Evolutionary conservation across 2,797 vertebrate species (phyloP).

Genomic region (Characodon lateralis): DNA sequence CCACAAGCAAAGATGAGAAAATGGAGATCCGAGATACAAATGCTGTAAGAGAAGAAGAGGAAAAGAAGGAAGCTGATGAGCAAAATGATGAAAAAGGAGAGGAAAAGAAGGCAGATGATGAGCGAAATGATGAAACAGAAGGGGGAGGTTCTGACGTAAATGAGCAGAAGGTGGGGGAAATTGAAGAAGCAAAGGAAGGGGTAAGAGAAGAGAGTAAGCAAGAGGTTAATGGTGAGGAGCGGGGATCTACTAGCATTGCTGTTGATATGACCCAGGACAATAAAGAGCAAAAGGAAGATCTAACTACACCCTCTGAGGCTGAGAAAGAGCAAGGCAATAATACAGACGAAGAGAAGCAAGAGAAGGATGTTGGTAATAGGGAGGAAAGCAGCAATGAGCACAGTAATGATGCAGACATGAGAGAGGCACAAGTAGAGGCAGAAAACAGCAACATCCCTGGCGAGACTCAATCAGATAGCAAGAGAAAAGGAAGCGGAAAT

Average conservation of each 20-base stretch:
- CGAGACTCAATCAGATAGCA: slow-evolving; percentile 50
- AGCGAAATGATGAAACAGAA: slow-evolving; percentile 26
- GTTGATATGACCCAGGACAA: slow-evolving; percentile 46
- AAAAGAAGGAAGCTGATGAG: slow-evolving; percentile 15
- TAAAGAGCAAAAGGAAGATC: slow-evolving; percentile 37
- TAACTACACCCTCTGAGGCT: slow-evolving; percentile 32
- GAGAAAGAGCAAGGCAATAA: slow-evolving; percentile 39
- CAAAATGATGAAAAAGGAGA: slow-evolving; percentile 26
- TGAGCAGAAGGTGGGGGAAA: slow-evolving; percentile 29
- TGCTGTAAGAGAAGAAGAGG: slow-evolving; percentile 16
- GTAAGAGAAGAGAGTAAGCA: slow-evolving; percentile 28
- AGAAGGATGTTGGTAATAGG: slow-evolving; percentile 24
- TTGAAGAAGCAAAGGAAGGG: slow-evolving; percentile 41
- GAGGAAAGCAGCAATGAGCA: slow-evolving; percentile 35
- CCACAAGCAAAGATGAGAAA: slow-evolving; percentile 15
- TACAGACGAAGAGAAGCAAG: slow-evolving; percentile 37
- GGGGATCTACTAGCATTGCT: slow-evolving; percentile 18
- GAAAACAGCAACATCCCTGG: slow-evolving; percentile 40
- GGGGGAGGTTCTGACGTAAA: slow-evolving; percentile 5
- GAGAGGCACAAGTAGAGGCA: slow-evolving; percentile 42
- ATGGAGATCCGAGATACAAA: slow-evolving; percentile 14
- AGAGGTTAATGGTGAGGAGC: slow-evolving; percentile 44
- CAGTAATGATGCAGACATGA: slow-evolving; percentile 58
- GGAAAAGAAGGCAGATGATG: slow-evolving; percentile 18
- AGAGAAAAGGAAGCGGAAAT: slow-evolving; percentile 45